These are phyloP conservation scores for Dermatophagoides farinae DNA, from an alignment of 1,140 invertebrate genomes.

Conservation along the genomic window DNA sequence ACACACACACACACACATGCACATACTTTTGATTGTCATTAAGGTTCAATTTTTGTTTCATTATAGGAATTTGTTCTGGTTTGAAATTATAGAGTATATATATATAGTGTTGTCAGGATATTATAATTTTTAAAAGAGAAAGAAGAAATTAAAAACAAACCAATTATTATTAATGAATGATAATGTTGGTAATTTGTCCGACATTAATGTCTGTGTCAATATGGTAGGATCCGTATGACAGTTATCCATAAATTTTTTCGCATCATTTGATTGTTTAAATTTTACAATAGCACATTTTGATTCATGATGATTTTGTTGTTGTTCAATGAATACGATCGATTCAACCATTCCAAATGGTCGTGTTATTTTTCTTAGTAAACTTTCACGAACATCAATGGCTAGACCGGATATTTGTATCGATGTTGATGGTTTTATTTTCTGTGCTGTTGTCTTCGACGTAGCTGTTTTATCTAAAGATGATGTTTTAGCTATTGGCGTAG, in stretches of 20 bases:
- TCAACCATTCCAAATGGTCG: slow-evolving; percentile 1
- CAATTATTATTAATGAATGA: neutral
- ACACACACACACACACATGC: too few species aligned
- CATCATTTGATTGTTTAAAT: neutral
- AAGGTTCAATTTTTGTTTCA: neutral
- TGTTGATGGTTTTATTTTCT: neutral
- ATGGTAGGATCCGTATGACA: neutral
- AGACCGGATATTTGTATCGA: neutral
- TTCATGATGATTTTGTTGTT: neutral
- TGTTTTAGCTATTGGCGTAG: neutral
- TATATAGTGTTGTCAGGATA: too few species aligned
- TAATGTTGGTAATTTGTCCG: neutral
- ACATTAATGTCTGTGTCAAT: neutral
- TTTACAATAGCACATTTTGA: neutral
- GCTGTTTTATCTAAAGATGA: neutral
- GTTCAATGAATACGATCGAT: neutral
- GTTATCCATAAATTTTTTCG: neutral
- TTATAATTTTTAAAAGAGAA: too few species aligned
- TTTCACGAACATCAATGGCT: neutral
- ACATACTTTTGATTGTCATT: too few species aligned
- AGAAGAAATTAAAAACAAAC: neutral
- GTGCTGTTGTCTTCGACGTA: neutral
- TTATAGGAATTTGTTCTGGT: neutral
- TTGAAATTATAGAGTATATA: too few species aligned
- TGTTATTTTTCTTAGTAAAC: neutral